Percentiles rank a stretch among this genome's conserved stretches.
Evolutionary conservation across 2,797 vertebrate genomes (phyloP).

Genomic region (Chromobotia macracanthus): DNA sequence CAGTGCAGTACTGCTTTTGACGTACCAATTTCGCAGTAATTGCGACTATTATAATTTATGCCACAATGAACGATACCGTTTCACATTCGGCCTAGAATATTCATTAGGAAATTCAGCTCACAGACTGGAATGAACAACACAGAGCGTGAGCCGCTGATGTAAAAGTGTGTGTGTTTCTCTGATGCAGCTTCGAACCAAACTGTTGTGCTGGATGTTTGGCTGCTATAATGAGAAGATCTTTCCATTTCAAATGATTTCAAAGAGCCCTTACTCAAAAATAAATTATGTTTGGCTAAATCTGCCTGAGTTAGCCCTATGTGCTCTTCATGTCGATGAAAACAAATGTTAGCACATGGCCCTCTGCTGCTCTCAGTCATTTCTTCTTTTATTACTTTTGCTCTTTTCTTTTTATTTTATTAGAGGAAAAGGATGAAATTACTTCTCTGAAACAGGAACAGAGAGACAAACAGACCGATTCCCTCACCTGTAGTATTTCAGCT

Average conservation of each 20-base stretch:
- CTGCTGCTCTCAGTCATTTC: slow-evolving; percentile 3
- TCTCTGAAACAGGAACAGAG: not conserved
- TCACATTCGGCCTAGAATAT: slow-evolving; percentile 23
- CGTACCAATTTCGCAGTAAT: not conserved
- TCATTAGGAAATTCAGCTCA: slow-evolving; percentile 40
- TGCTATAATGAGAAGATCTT: slow-evolving; percentile 58
- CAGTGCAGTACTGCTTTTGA: not conserved
- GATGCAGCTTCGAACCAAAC: slow-evolving; percentile 49
- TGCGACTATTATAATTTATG: not conserved
- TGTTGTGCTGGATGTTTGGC: slow-evolving; percentile 49
- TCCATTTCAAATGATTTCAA: slow-evolving; percentile 52
- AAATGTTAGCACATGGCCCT: slow-evolving; percentile 12
- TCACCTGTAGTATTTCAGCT: slow-evolving; percentile 33
- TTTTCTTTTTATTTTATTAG: slow-evolving; percentile 24
- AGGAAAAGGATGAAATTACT: slow-evolving; percentile 32
- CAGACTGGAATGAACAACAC: slow-evolving; percentile 33
- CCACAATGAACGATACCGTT: slow-evolving; percentile 30
- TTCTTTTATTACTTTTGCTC: not conserved
- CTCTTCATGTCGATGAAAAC: slow-evolving; percentile 41
- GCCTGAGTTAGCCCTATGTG: slow-evolving; percentile 12
- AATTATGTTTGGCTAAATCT: slow-evolving; percentile 34
- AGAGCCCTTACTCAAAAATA: slow-evolving; percentile 34
- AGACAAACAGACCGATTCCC: too few relatives aligned
- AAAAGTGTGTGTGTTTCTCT: slow-evolving; percentile 14
- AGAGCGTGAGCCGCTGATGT: not conserved